Base-by-base conservation (phyloP, 1,140 invertebrate genomes). In the Oncopodura yosiiana region DNA sequence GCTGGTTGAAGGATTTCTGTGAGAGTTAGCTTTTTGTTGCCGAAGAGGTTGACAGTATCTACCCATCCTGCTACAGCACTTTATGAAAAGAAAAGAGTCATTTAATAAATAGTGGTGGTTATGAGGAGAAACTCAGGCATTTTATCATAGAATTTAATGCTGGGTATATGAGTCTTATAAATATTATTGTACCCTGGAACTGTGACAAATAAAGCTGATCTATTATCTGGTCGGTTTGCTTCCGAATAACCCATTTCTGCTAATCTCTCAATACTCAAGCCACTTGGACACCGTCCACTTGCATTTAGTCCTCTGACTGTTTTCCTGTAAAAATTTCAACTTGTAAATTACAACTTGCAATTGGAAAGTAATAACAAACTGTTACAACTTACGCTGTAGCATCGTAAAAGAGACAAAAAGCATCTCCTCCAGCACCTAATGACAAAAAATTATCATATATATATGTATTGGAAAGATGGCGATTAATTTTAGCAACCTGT, bases 361-460 rank as follows among this genome's bases (percentile, higher is more conserved):
- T n/a, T n/a, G n/a, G n/a, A n/a, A n/a, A n/a, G n/a, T n/a, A n/a
- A n/a, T n/a, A n/a, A n/a, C n/a, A n/a, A n/a, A n/a, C n/a, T n/a
- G n/a, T n/a, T n/a, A n/a, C n/a, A n/a, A n/a, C n/a, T n/a, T n/a
- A n/a, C n/a, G n/a, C 64, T 42, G 61, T 63, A 2, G 62, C 62
- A 56, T 72, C 66, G 58, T 69, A 74, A 42, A 67, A 73, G 9
- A 73, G 53, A 54, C 66, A 68, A 52, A 73, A 73, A 2, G 63
- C 68, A 61, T 73, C 73, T 0, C 73, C 73, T 5, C 73, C 73
- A 27, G 73, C 66, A 18, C 61, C 61, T 62, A 32, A 34, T n/a
- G n/a, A n/a, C n/a, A n/a, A n/a, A n/a, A n/a, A n/a, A n/a, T n/a
- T n/a, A n/a, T n/a, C n/a, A n/a, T n/a, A n/a, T n/a, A n/a, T n/a